phyloP scores from a whole-genome alignment of 2,113 vertebrate genomes.

The Solenodon paradoxus region DNA sequence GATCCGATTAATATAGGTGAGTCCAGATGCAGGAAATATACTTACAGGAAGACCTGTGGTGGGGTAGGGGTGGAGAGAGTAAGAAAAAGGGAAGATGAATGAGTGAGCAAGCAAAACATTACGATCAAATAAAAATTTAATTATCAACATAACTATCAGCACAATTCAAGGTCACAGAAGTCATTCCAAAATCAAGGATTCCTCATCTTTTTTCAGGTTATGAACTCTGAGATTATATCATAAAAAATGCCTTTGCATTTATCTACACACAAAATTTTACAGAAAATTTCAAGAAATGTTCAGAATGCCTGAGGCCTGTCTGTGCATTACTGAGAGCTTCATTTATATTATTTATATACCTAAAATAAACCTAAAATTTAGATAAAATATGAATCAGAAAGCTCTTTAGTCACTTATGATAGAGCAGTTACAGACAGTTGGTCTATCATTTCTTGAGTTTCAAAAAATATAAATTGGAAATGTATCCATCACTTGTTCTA shows the following conservation, averaged over 20 bases:
- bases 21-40: slow-evolving; percentile 81
- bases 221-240: not conserved
- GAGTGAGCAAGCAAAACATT: slow-evolving; percentile 45
- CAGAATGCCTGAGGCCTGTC: not conserved
- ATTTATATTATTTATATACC: too few species aligned
- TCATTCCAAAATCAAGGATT: not conserved
- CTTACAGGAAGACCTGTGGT: slow-evolving; percentile 97
- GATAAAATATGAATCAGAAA: not conserved
- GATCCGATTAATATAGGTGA: slow-evolving; percentile 73
- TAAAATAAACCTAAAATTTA: not conserved
- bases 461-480: slow-evolving; percentile 23
- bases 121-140: slow-evolving; percentile 41
- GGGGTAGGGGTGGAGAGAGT: slow-evolving; percentile 64
- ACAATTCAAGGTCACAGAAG: not conserved
- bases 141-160: not conserved
- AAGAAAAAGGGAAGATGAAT: slow-evolving; percentile 67
- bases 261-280: not conserved
- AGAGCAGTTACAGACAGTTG: not conserved
- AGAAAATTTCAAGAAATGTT: not conserved
- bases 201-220: not conserved
- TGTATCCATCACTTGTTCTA: not conserved
- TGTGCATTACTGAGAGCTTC: not conserved
- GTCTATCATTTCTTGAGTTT: not conserved
- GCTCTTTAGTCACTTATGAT: not conserved
- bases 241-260: not conserved